phyloP scores from a whole-genome alignment of 2,797 vertebrate genomes.

The Epinephelus malabaricus region DNA sequence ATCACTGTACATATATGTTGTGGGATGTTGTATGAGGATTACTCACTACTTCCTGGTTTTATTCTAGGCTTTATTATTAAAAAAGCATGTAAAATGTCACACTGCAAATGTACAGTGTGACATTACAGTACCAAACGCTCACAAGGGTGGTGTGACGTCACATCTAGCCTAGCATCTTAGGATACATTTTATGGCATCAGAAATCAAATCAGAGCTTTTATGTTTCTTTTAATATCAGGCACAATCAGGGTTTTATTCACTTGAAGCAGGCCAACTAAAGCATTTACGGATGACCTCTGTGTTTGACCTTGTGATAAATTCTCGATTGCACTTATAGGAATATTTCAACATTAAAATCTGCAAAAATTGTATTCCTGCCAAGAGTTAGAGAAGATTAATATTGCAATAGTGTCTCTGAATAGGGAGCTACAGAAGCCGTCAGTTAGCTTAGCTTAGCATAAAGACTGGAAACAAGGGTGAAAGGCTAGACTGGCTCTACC shows the following conservation, averaged over 20 bases:
- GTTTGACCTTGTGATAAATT: neutral
- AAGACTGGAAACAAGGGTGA: neutral
- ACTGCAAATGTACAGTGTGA: neutral
- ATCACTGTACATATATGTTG: slow-evolving; percentile 31
- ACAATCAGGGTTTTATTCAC: neutral
- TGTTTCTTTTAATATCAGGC: neutral
- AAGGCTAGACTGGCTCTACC: neutral
- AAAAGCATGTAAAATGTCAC: neutral
- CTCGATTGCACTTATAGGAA: neutral
- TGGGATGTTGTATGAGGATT: neutral
- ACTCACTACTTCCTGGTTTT: neutral
- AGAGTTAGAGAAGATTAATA: neutral
- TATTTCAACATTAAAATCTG: neutral
- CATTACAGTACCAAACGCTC: neutral
- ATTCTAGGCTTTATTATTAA: neutral
- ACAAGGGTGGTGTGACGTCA: neutral
- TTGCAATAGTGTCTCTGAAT: neutral
- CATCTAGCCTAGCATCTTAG: neutral
- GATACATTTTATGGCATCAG: neutral
- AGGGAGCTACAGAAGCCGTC: neutral
- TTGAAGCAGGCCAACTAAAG: neutral
- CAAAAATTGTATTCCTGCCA: neutral
- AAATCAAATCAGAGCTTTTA: neutral
- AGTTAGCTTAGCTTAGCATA: neutral
- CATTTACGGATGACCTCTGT: neutral